Percentiles rank a stretch among this genome's conserved stretches.
Evolutionary conservation across 2,888 invertebrate species (phyloP).

Genomic region (Microchrysa polita): DNA sequence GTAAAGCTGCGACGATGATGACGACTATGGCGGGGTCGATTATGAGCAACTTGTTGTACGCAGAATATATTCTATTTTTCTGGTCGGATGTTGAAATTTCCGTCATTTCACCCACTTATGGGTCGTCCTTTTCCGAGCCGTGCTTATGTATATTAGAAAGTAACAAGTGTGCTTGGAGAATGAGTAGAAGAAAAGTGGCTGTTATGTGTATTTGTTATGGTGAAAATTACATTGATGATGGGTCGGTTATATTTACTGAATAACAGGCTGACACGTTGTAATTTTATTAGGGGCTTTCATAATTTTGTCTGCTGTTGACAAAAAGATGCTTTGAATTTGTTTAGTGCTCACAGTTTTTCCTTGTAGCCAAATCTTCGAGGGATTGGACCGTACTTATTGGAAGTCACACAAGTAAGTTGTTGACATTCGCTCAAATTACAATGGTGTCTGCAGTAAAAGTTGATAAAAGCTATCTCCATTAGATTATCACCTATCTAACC

Average conservation of each 20-base stretch:
- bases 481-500: too few species aligned
- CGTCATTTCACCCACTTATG: neutral
- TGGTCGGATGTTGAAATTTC: slow-evolving; percentile 8
- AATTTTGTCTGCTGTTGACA: neutral
- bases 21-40: neutral
- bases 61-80: neutral
- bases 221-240: neutral
- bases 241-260: neutral
- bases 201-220: neutral
- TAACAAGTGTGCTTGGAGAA: neutral
- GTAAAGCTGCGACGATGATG: slow-evolving; percentile 13
- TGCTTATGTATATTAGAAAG: neutral
- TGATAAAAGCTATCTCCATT: too few species aligned
- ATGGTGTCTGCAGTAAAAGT: too few species aligned
- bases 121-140: neutral
- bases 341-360: too few species aligned
- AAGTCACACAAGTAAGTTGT: too few species aligned
- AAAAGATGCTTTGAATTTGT: too few species aligned
- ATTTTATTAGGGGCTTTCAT: neutral
- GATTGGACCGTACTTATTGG: too few species aligned
- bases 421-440: too few species aligned
- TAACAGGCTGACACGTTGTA: neutral
- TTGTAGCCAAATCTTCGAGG: too few species aligned
- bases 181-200: neutral
- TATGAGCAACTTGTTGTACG: slow-evolving; percentile 32